phyloP scores from a whole-genome alignment of 2,797 vertebrate genomes.

The Urocyon cinereoargenteus region DNA sequence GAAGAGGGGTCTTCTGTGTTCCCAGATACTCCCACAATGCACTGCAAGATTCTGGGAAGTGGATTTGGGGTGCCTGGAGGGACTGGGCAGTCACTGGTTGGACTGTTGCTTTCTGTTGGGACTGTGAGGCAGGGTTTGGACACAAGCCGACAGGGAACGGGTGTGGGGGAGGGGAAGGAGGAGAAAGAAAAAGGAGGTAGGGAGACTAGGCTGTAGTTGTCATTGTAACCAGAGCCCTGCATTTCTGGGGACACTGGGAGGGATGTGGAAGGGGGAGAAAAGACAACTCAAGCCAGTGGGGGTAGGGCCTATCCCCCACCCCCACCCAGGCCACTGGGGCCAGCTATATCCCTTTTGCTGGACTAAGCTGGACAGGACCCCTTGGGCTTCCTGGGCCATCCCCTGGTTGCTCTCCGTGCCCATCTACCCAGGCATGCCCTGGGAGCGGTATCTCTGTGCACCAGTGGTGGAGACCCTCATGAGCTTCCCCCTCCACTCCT shows the following conservation, averaged over 20 bases:
- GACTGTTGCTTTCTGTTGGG: conserved; percentile 91
- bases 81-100: conserved; percentile 93
- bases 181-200: conserved; percentile 84
- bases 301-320: conserved; percentile 79
- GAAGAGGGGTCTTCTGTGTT: conserved; percentile 10
- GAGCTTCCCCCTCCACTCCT: background rate
- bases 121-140: conserved; percentile 89
- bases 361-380: background rate
- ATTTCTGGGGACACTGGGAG: conserved; percentile 84
- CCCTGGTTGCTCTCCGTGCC: background rate
- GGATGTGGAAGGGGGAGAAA: conserved; percentile 57
- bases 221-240: conserved; percentile 87
- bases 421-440: background rate
- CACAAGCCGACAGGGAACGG: conserved; percentile 94
- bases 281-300: conserved; percentile 90
- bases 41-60: conserved; percentile 86
- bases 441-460: background rate
- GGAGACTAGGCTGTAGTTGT: conserved; percentile 86
- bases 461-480: background rate
- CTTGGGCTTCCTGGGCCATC: conserved; percentile 45
- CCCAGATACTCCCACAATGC: conserved; percentile 92
- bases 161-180: conserved; percentile 81
- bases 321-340: background rate
- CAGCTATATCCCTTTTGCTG: background rate
- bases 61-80: conserved; percentile 46